Percentiles rank a stretch among this genome's conserved stretches.
Conservation (phyloP, 1,140 invertebrate species). For the Ericerus pela region DNA sequence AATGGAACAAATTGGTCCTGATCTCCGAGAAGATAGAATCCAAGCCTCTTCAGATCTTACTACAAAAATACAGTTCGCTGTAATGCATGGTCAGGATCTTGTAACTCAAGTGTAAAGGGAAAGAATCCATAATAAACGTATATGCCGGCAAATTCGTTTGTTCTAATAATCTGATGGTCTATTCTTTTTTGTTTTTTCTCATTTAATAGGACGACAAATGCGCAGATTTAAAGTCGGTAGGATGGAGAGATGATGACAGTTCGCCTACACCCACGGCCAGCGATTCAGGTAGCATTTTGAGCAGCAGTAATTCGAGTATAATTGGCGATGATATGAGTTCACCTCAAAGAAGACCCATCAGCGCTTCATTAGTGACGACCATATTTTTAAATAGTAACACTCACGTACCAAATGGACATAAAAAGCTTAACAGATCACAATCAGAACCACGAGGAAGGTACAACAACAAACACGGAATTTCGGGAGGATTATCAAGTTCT, state of each 20-base stretch:
- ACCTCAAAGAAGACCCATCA: background rate
- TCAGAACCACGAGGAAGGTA: background rate
- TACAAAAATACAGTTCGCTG: too few species aligned
- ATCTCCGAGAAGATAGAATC: too few species aligned
- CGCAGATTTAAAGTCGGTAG: background rate
- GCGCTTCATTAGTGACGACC: background rate
- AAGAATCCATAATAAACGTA: too few species aligned
- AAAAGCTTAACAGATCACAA: slow-evolving; percentile 3
- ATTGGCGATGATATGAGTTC: background rate
- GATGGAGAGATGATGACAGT: background rate
- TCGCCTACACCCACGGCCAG: background rate
- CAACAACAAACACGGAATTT: background rate
- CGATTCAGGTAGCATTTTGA: background rate
- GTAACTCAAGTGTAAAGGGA: too few species aligned
- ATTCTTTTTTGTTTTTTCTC: background rate
- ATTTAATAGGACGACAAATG: background rate
- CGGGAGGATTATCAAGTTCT: slow-evolving; percentile 1
- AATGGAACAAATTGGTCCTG: too few species aligned
- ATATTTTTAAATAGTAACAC: background rate
- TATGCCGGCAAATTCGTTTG: too few species aligned
- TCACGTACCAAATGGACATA: slow-evolving; percentile 1
- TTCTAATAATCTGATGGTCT: too few species aligned
- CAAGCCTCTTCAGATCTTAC: too few species aligned
- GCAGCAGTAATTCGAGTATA: background rate
- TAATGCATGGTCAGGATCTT: too few species aligned